Evolutionary conservation across 35 echinoderm and acorn worm genomes (phyloP).

Genomic region (Apostichopus parvimensis): DNA sequence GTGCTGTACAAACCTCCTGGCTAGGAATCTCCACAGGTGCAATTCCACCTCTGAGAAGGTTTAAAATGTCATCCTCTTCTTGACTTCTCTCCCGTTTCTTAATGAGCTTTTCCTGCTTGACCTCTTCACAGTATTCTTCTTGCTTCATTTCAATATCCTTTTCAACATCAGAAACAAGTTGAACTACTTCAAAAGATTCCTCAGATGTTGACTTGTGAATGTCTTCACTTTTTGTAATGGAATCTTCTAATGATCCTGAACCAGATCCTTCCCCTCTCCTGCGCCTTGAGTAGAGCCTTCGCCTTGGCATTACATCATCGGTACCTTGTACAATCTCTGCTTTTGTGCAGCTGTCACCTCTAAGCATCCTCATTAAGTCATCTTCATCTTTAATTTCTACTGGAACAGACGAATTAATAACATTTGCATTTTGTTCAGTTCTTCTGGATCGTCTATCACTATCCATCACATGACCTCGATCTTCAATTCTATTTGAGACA

Average conservation of each 20-base stretch:
- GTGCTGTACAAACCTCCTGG: background rate
- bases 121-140: background rate
- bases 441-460: background rate
- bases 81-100: conserved; percentile 4
- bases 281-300: conserved; percentile 25
- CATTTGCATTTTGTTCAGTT: background rate
- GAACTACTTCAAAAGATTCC: conserved; percentile 12
- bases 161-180: background rate
- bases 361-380: conserved; percentile 53
- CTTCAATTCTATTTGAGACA: background rate
- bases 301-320: conserved; percentile 49
- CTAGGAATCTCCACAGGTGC: background rate
- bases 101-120: background rate
- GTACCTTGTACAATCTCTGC: conserved; percentile 51
- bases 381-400: conserved; percentile 47
- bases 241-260: conserved; percentile 30
- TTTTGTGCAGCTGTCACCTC: conserved; percentile 41
- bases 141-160: background rate
- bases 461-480: background rate
- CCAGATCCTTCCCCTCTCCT: conserved; percentile 40
- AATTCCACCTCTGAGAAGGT: conserved; percentile 15
- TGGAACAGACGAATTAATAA: background rate
- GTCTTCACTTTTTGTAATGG: background rate
- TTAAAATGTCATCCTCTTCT: conserved; percentile 43
- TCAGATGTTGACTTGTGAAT: conserved; percentile 19